Percentiles rank a stretch among this genome's conserved stretches.
Conservation (phyloP, 2,888 invertebrate species). For the Catocala nupta region DNA sequence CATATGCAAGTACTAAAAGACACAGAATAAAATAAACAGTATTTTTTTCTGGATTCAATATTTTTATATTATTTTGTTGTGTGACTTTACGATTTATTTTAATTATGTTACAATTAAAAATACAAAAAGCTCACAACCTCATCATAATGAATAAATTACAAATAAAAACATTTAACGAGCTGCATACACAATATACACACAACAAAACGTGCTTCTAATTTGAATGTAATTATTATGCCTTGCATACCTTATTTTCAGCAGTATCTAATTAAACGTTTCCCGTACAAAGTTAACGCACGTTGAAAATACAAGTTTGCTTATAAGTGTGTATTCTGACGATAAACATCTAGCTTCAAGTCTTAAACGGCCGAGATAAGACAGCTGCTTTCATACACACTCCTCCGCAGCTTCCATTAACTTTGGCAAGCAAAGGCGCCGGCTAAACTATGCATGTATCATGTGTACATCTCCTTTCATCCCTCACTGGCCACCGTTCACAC, state of each 20-base stretch:
- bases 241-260: background rate
- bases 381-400: slow-evolving; percentile 68
- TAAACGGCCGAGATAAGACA: slow-evolving; percentile 73
- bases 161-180: too few species aligned
- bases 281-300: slow-evolving; percentile 49
- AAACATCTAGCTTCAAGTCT: slow-evolving; percentile 66
- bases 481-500: slow-evolving; percentile 72
- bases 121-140: too few species aligned
- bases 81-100: too few species aligned
- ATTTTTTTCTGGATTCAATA: too few species aligned
- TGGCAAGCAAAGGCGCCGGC: slow-evolving; percentile 74
- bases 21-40: too few species aligned
- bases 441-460: slow-evolving; percentile 83
- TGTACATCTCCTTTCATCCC: slow-evolving; percentile 82
- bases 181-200: too few species aligned
- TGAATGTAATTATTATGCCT: background rate
- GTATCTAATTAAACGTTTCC: slow-evolving; percentile 5
- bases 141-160: too few species aligned
- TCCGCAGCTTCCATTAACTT: slow-evolving; percentile 80
- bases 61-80: too few species aligned
- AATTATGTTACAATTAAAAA: too few species aligned
- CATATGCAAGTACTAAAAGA: too few species aligned
- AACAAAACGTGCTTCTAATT: too few species aligned
- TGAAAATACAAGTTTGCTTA: slow-evolving; percentile 49
- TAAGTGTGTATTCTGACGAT: slow-evolving; percentile 45